Percentiles rank a stretch among this genome's conserved stretches.
Conservation (phyloP, 1,140 invertebrate genomes). For the Amyelois transitella region DNA sequence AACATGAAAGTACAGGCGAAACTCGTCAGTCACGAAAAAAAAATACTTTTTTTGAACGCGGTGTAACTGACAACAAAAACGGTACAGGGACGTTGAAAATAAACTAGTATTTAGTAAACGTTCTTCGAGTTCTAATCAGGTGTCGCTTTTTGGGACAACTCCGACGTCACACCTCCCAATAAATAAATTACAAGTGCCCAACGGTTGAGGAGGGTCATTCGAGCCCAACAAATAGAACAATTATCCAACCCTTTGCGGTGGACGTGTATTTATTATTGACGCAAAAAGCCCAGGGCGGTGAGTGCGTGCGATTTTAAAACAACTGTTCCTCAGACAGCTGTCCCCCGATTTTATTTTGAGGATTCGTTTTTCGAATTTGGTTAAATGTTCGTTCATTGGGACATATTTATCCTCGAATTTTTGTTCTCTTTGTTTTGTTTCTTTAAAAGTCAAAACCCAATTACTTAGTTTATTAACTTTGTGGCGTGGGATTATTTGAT, state of each 20-base stretch:
- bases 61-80: not conserved
- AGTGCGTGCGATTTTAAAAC: not conserved
- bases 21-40: not conserved
- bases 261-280: slow-evolving; percentile 48
- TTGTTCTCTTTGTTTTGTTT: not conserved
- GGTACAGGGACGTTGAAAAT: not conserved
- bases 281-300: slow-evolving; percentile 12
- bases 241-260: slow-evolving; percentile 45
- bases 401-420: not conserved
- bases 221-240: slow-evolving; percentile 46
- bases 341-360: not conserved
- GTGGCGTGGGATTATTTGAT: too few species aligned
- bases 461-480: too few species aligned
- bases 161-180: slow-evolving; percentile 9
- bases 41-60: not conserved
- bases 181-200: slow-evolving; percentile 37
- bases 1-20: not conserved
- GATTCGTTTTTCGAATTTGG: not conserved
- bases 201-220: slow-evolving; percentile 25
- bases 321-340: not conserved
- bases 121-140: slow-evolving; percentile 3
- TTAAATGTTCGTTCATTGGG: not conserved
- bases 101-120: not conserved
- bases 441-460: too few species aligned
- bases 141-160: slow-evolving; percentile 2